These are phyloP conservation scores for Enteromius anoplus DNA, from an alignment of 2,797 vertebrate species.

Conservation along the genomic window DNA sequence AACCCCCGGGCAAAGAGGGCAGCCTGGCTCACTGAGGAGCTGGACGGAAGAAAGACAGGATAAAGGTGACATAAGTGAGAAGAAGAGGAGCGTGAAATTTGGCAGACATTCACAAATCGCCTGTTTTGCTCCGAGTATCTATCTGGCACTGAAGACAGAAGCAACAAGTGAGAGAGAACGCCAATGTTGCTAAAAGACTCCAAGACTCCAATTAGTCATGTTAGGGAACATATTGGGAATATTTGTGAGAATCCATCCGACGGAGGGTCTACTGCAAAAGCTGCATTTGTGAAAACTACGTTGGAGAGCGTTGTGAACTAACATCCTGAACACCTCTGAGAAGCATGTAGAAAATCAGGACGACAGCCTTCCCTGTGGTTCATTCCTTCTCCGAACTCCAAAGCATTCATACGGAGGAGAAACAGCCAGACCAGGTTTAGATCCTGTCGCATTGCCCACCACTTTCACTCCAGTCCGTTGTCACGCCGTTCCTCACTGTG, in stretches of 20 bases:
- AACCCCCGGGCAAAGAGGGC: constrained; percentile 66
- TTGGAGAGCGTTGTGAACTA: background rate
- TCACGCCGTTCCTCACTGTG: constrained; percentile 74
- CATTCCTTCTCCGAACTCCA: constrained; percentile 46
- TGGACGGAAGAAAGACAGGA: constrained; percentile 69
- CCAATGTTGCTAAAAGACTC: constrained; percentile 33
- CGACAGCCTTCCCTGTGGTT: constrained; percentile 82
- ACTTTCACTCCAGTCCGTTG: constrained; percentile 92
- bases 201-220: constrained; percentile 46
- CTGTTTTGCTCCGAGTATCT: constrained; percentile 36
- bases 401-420: constrained; percentile 70
- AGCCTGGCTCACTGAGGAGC: constrained; percentile 62
- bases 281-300: constrained; percentile 2
- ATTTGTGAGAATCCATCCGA: constrained; percentile 16
- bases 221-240: background rate
- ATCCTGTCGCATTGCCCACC: constrained; percentile 85
- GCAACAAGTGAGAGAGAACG: constrained; percentile 2
- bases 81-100: constrained; percentile 68
- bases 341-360: constrained; percentile 87
- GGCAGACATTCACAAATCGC: constrained; percentile 63
- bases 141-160: constrained; percentile 4
- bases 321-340: constrained; percentile 64
- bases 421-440: constrained; percentile 72
- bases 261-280: background rate
- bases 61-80: constrained; percentile 67